A percentile compares a stretch with the other conserved stretches of the same genome.
These are phyloP conservation scores for Malachius bipustulatus DNA, from an alignment of 2,888 invertebrate species.

Conservation along the genomic window DNA sequence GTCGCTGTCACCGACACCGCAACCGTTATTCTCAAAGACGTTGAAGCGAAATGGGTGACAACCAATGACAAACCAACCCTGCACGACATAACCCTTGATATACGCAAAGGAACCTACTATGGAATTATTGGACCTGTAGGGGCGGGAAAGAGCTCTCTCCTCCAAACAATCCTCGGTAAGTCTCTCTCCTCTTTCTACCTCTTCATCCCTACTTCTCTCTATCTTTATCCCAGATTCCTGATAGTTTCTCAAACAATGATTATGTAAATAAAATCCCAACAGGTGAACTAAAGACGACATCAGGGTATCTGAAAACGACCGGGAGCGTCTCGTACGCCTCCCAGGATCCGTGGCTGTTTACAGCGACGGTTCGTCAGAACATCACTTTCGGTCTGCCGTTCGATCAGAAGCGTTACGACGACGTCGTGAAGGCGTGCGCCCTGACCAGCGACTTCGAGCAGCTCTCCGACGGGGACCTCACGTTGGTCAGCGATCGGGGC, in stretches of 20 bases:
- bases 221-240: too few relatives aligned
- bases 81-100: not conserved
- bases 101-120: not conserved
- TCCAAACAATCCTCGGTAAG: conserved; percentile 1
- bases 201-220: too few relatives aligned
- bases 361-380: conserved; percentile 74
- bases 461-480: conserved; percentile 65
- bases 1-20: not conserved
- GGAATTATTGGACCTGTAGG: conserved; percentile 5
- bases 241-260: too few relatives aligned
- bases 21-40: not conserved
- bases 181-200: not conserved
- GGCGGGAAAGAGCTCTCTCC: not conserved
- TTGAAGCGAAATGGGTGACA: not conserved
- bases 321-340: conserved; percentile 65
- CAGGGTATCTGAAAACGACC: conserved; percentile 49
- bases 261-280: too few relatives aligned
- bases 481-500: conserved; percentile 68
- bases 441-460: conserved; percentile 57
- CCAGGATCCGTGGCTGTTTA: conserved; percentile 75
- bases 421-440: conserved; percentile 53
- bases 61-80: not conserved
- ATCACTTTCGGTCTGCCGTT: conserved; percentile 72
- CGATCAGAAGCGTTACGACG: conserved; percentile 42
- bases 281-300: conserved; percentile 55